phyloP scores from a whole-genome alignment of 2,888 invertebrate species.

The Volucella inflata region DNA sequence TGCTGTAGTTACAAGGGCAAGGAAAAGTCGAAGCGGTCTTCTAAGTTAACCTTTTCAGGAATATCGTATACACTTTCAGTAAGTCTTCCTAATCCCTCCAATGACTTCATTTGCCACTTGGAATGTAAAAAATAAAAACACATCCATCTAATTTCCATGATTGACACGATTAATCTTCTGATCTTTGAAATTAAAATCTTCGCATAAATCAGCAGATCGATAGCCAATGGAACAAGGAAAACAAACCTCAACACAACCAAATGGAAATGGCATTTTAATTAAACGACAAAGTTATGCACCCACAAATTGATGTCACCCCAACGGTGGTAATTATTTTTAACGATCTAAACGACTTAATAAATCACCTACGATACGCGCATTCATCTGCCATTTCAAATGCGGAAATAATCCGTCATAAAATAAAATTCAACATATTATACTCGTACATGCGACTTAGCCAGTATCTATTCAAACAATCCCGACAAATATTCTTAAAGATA shows the following conservation, averaged over 20 bases:
- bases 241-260: background rate
- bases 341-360: conserved; percentile 33
- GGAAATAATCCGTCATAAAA: conserved; percentile 46
- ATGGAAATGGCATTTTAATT: conserved; percentile 31
- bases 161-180: no score
- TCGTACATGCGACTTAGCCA: background rate
- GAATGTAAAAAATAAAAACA: no score
- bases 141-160: no score
- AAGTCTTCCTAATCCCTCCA: no score
- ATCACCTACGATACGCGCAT: conserved; percentile 24
- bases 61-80: no score
- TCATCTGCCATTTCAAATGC: conserved; percentile 17
- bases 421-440: background rate
- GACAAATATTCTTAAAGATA: conserved; percentile 30
- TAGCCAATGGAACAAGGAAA: conserved; percentile 26
- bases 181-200: background rate
- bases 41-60: no score
- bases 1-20: no score
- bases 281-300: conserved; percentile 2
- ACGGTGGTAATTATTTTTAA: conserved; percentile 40
- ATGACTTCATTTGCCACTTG: no score
- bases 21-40: no score
- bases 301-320: conserved; percentile 30
- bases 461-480: conserved; percentile 22
- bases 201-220: background rate